Evolutionary conservation across 2,888 invertebrate species (phyloP).

Genomic region (Diarsia rubi): DNA sequence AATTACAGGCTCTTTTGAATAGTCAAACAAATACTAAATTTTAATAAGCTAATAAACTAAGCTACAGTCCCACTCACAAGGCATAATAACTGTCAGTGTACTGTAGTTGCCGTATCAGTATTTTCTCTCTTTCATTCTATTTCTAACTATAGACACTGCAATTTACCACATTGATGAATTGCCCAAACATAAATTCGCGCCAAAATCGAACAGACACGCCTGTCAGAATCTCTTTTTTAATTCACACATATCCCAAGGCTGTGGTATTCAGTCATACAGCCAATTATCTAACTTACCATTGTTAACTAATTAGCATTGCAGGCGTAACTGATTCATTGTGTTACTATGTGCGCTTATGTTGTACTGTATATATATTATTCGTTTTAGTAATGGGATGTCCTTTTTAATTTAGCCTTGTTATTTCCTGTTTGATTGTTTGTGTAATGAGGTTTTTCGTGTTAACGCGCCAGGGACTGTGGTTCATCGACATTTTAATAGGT

Average conservation of each 20-base stretch:
- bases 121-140: too few relatives aligned
- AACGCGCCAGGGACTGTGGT: conserved; percentile 45
- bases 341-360: conserved; percentile 59
- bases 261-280: conserved; percentile 58
- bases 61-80: too few relatives aligned
- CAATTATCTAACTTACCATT: conserved; percentile 61
- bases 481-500: conserved; percentile 63
- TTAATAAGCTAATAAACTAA: too few relatives aligned
- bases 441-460: conserved; percentile 64
- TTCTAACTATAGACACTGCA: not conserved
- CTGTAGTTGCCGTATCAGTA: too few relatives aligned
- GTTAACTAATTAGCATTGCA: conserved; percentile 67
- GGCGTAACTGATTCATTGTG: conserved; percentile 63
- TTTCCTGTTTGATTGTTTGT: conserved; percentile 78
- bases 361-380: conserved; percentile 69
- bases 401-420: conserved; percentile 75
- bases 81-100: too few relatives aligned
- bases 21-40: too few relatives aligned
- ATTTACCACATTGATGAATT: not conserved
- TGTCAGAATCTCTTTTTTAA: conserved; percentile 29
- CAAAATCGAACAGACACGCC: conserved; percentile 12
- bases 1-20: too few relatives aligned
- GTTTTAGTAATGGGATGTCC: conserved; percentile 79
- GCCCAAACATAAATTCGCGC: conserved; percentile 37
- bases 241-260: conserved; percentile 57